These are phyloP conservation scores for Pocota personata DNA, from an alignment of 2,888 invertebrate genomes.

Conservation along the genomic window DNA sequence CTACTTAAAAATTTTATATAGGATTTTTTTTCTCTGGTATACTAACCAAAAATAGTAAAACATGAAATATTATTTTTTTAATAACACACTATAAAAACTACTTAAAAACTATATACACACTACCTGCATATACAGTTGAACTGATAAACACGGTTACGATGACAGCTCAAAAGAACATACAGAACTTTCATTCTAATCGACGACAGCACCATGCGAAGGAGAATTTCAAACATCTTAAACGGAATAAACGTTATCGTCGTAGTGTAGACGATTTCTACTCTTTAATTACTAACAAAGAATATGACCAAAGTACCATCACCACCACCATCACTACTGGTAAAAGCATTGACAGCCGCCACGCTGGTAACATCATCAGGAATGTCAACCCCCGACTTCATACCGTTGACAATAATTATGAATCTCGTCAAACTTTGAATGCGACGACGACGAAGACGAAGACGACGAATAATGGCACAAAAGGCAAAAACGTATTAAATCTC, in stretches of 20 bases:
- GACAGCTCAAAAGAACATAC: conserved; percentile 48
- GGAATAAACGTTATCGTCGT: conserved; percentile 78
- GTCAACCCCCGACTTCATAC: conserved; percentile 36
- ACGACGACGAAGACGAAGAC: conserved; percentile 23
- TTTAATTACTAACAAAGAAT: conserved; percentile 61
- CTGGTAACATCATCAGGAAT: conserved; percentile 40
- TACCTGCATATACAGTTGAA: conserved; percentile 49
- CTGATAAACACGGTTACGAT: conserved; percentile 59
- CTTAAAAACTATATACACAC: conserved; percentile 36
- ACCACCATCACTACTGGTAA: background rate
- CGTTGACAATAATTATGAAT: conserved; percentile 71
- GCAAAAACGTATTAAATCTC: conserved; percentile 79
- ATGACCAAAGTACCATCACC: conserved; percentile 56
- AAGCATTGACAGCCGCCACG: conserved; percentile 25
- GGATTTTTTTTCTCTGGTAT: conserved; percentile 32
- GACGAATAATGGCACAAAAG: conserved; percentile 75
- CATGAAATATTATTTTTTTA: background rate
- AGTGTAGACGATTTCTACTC: conserved; percentile 77
- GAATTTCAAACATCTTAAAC: conserved; percentile 51
- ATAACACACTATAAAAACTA: conserved; percentile 42
- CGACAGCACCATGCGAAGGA: conserved; percentile 16
- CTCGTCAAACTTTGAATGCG: conserved; percentile 70
- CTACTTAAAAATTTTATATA: conserved; percentile 3
- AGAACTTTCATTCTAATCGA: conserved; percentile 58
- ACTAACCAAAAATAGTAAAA: conserved; percentile 53